A percentile compares a stretch with the other conserved stretches of the same genome.
Conservation (phyloP, 1,140 invertebrate genomes). For the Drosophila cardini region DNA sequence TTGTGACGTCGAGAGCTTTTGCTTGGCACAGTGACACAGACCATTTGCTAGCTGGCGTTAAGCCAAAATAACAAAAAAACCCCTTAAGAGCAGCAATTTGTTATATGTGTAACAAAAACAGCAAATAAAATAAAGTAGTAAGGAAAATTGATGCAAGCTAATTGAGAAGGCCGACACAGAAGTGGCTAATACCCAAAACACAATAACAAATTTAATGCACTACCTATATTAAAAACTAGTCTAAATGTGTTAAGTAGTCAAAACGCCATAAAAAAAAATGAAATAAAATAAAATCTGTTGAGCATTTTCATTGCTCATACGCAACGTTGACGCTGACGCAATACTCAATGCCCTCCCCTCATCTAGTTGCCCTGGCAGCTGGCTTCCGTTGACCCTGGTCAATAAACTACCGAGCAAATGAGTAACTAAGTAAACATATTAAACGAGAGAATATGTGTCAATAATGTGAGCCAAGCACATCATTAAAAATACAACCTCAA, state of each 20-base stretch:
- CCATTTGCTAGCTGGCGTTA: conserved; percentile 48
- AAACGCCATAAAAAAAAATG: conserved; percentile 41
- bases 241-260: conserved; percentile 61
- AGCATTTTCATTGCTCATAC: conserved; percentile 52
- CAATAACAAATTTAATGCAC: conserved; percentile 30
- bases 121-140: conserved; percentile 7
- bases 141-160: conserved; percentile 17
- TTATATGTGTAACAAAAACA: background rate
- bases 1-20: background rate
- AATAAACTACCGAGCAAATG: conserved; percentile 55
- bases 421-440: conserved; percentile 42
- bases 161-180: conserved; percentile 20
- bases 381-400: conserved; percentile 70
- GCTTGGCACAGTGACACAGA: conserved; percentile 45
- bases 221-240: conserved; percentile 27
- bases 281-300: too few species aligned
- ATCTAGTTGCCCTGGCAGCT: conserved; percentile 28
- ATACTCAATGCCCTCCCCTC: conserved; percentile 22
- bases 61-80: conserved; percentile 30
- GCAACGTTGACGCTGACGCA: conserved; percentile 61
- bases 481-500: conserved; percentile 34
- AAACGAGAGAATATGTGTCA: conserved; percentile 57
- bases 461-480: conserved; percentile 46
- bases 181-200: conserved; percentile 10
- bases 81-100: conserved; percentile 3